Evolutionary conservation across 37 sponge, comb jelly and placozoan species (phyloP), one percentile per base, ranked within the genome.

Genomic region (Hexactinellida sp.): DNA sequence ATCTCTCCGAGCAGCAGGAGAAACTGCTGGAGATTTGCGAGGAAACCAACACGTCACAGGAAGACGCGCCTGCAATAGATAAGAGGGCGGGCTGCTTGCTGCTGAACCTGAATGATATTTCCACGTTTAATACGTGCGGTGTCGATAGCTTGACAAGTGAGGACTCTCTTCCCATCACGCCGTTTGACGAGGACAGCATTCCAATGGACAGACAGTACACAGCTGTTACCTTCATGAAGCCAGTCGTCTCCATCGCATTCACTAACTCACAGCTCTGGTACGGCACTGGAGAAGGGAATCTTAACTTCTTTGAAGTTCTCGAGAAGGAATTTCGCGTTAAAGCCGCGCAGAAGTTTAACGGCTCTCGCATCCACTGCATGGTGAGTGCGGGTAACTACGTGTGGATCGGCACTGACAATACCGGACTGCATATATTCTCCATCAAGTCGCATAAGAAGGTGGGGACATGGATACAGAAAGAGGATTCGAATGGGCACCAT

Each of bases 221-320:
- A 63, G 13, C 52, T 47, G 76, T 63, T 32, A 32, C 76, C 3
- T 63, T 63, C 76, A 3, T 63, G 3, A 63, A 63, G 13, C 76
- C 25, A 63, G 76, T 63, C 25, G 76, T 63, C 28, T 63, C 76
- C 5, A 63, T 7, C 13, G 76, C 76, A 10, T 63, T 63, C 76
- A 63, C 76, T 3, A n/a, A 63, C 30, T 63, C 76, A 25, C 76
- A 63, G 34, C 34, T 63, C 3, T 63, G 76, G 76, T 63, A 63
- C 13, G 76, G 76, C 76, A 63, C 76, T 63, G 76, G 76, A 7
- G 76, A 63, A 63, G 76, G 76, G 34, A 63, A 63, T 63, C 76
- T 63, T 7, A 63, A 63, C 76, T 63, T 63, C 5, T 63, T 63
- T n/a, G 76, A 63, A n/a, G 76, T 63, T 63, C 30, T 63, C 3